Percentiles rank a stretch among this genome's conserved stretches.
Conservation (phyloP, 2,888 invertebrate genomes). For the Amphiduros pacificus region DNA sequence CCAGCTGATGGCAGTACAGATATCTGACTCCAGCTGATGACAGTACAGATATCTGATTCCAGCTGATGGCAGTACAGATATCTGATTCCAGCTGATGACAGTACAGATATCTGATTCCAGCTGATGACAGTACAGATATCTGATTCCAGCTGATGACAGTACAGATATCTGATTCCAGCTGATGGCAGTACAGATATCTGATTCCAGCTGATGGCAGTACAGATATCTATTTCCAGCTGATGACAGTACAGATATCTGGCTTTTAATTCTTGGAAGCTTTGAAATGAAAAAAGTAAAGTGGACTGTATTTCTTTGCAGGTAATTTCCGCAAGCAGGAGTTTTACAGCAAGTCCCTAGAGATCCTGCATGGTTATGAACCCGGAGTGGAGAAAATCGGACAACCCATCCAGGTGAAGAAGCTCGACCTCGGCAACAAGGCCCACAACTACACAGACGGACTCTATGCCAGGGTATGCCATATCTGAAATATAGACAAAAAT, state of each 20-base stretch:
- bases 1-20: no score
- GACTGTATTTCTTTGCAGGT: conserved; percentile 21
- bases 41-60: no score
- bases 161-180: no score
- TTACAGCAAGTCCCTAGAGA: conserved; percentile 29
- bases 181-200: no score
- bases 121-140: background rate
- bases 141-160: no score
- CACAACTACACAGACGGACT: conserved; percentile 14
- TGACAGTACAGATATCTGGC: no score
- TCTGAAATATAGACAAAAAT: background rate
- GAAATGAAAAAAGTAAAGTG: background rate
- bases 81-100: no score
- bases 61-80: no score
- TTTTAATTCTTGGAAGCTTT: background rate
- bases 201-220: no score
- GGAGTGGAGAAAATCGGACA: conserved; percentile 33
- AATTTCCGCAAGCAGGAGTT: conserved; percentile 33
- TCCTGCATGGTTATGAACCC: conserved; percentile 33
- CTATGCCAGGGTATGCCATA: conserved; percentile 4
- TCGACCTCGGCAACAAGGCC: conserved; percentile 20
- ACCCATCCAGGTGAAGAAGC: conserved; percentile 28
- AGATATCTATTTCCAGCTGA: no score
- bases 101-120: background rate
- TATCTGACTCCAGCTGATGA: no score